These are phyloP conservation scores for Molothrus ater DNA, from an alignment of 2,797 vertebrate species.

Conservation along the genomic window DNA sequence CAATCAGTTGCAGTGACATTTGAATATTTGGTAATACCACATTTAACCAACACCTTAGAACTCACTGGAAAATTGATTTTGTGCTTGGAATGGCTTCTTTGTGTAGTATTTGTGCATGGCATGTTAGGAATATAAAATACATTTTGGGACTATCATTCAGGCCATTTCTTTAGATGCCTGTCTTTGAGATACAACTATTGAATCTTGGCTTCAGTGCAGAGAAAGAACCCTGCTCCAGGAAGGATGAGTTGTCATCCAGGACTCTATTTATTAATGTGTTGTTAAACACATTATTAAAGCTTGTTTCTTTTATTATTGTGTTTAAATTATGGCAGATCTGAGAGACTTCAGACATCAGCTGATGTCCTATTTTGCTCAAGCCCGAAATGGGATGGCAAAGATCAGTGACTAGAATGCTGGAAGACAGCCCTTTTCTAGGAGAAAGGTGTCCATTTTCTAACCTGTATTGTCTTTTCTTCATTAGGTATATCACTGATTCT, in stretches of 20 bases:
- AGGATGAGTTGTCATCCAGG: background rate
- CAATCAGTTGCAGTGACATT: background rate
- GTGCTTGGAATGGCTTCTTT: background rate
- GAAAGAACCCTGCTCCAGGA: background rate
- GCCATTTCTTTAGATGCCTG: background rate
- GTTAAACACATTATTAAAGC: too few species aligned
- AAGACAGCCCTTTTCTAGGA: background rate
- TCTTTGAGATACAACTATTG: background rate
- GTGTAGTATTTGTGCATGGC: background rate
- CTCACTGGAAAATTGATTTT: background rate
- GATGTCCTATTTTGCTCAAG: background rate
- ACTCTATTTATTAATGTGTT: background rate
- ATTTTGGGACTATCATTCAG: background rate
- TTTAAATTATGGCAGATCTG: background rate
- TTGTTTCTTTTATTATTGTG: background rate
- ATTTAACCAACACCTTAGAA: background rate
- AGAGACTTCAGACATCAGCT: background rate
- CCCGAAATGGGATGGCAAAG: background rate
- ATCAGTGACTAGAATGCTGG: background rate
- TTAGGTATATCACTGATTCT: conserved; percentile 87
- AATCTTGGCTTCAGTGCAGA: background rate
- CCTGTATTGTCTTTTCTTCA: background rate
- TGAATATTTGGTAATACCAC: background rate
- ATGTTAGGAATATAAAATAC: background rate
- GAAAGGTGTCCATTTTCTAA: background rate